These are phyloP conservation scores for Stichodactyla helianthus DNA, from an alignment of 64 coral and sea anemone species.

Conservation along the genomic window DNA sequence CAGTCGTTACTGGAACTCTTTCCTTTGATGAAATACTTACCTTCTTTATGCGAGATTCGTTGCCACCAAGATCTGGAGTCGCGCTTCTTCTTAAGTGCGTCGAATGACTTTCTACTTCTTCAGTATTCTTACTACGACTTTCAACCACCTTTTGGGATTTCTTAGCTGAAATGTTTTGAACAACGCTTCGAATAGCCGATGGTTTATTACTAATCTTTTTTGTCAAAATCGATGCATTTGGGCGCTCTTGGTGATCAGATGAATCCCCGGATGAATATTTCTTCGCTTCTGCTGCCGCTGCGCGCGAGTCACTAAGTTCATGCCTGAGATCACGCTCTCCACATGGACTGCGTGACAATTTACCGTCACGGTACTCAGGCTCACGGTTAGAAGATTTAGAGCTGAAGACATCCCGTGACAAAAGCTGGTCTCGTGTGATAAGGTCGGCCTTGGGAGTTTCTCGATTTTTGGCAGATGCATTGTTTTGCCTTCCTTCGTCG, in stretches of 20 bases:
- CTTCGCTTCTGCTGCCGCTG: background rate
- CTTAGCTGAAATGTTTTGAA: background rate
- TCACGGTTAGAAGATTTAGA: background rate
- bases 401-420: constrained; percentile 12
- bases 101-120: background rate
- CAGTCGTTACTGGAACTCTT: background rate
- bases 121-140: background rate
- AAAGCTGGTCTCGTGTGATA: background rate
- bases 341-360: background rate
- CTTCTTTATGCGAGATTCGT: background rate
- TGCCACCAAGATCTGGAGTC: background rate
- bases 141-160: background rate
- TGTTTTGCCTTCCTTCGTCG: background rate
- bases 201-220: background rate
- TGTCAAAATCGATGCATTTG: background rate
- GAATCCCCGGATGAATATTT: background rate
- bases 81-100: background rate
- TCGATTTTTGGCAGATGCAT: background rate
- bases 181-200: background rate
- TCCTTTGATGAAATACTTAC: background rate
- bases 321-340: background rate
- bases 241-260: background rate
- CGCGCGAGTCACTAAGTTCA: background rate
- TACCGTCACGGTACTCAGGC: background rate
- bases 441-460: background rate